Conservation (phyloP, 2,888 invertebrate genomes). For the Pristionchus fissidentatus region DNA sequence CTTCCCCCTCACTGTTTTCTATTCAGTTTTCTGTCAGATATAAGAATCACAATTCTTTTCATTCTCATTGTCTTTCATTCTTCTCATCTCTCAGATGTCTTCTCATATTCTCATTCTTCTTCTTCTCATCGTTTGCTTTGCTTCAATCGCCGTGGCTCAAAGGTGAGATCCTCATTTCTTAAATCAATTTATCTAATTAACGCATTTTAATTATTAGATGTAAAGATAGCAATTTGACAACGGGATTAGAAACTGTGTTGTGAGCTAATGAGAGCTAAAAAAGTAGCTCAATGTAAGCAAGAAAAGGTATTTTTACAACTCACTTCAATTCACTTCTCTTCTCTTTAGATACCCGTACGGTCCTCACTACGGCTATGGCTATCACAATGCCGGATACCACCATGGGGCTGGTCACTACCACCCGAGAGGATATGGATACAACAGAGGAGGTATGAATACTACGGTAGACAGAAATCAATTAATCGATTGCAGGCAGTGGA, state of each 20-base stretch:
- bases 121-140: background rate
- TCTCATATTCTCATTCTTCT: background rate
- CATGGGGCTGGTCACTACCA: background rate
- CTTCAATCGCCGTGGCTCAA: background rate
- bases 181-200: too few relatives aligned
- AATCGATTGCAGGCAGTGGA: background rate
- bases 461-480: background rate
- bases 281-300: background rate
- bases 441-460: background rate
- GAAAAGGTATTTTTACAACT: background rate
- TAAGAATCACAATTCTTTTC: too few relatives aligned
- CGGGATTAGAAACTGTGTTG: background rate
- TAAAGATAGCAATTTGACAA: too few relatives aligned
- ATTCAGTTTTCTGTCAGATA: too few relatives aligned
- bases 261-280: background rate
- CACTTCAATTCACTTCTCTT: background rate
- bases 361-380: conserved; percentile 14
- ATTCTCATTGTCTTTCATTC: too few relatives aligned
- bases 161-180: background rate
- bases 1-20: too few relatives aligned
- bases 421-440: conserved; percentile 10
- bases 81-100: conserved; percentile 30
- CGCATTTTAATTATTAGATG: too few relatives aligned
- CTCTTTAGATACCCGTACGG: background rate
- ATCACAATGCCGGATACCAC: conserved; percentile 15